phyloP scores from a whole-genome alignment of 2,888 invertebrate genomes.

The Xestia ashworthii region DNA sequence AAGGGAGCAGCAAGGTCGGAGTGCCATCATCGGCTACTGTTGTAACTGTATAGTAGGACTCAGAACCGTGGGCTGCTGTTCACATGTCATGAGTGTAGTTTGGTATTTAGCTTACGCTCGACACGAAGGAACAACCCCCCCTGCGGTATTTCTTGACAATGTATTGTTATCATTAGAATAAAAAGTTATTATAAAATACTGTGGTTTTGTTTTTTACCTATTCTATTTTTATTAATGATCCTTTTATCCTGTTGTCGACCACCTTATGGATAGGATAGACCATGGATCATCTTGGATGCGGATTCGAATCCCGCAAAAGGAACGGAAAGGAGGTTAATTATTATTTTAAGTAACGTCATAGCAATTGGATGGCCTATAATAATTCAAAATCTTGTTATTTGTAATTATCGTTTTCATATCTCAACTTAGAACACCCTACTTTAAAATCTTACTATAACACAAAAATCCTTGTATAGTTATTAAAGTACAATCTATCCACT shows the following conservation, averaged over 20 bases:
- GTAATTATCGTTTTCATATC: too few relatives aligned
- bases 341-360: background rate
- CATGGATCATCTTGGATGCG: background rate
- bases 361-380: slow-evolving; percentile 1
- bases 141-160: too few relatives aligned
- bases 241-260: background rate
- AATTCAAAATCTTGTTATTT: too few relatives aligned
- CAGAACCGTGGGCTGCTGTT: background rate
- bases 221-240: too few relatives aligned
- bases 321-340: background rate
- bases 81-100: background rate
- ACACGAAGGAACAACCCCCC: too few relatives aligned
- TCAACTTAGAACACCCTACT: too few relatives aligned
- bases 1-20: too few relatives aligned
- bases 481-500: slow-evolving; percentile 4
- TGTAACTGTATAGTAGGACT: too few relatives aligned
- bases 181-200: background rate
- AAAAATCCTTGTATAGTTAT: background rate
- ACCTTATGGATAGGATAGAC: background rate
- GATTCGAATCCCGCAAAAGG: background rate
- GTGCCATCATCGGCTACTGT: too few relatives aligned
- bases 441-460: background rate
- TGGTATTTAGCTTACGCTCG: too few relatives aligned
- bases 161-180: too few relatives aligned
- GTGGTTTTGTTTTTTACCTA: background rate